Evolutionary conservation across 2,797 vertebrate genomes (phyloP).

Genomic region (Lithobates pipiens): DNA sequence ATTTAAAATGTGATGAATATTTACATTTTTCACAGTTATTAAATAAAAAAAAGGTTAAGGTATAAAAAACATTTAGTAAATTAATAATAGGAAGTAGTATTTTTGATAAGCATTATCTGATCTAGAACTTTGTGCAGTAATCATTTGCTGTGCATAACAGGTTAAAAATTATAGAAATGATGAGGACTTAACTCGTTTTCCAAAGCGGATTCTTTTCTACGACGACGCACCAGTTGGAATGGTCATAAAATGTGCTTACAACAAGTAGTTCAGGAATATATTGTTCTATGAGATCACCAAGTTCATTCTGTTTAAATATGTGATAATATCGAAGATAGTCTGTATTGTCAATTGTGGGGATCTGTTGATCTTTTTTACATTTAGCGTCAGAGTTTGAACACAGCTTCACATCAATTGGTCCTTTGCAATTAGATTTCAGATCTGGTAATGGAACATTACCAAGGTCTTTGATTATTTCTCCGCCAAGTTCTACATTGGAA

Average conservation of each 20-base stretch:
- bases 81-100: background rate
- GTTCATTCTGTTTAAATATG: conserved; percentile 79
- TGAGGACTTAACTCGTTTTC: conserved; percentile 64
- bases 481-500: conserved; percentile 58
- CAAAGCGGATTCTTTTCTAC: conserved; percentile 76
- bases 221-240: conserved; percentile 77
- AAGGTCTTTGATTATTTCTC: conserved; percentile 71
- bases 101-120: too few relatives aligned
- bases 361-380: conserved; percentile 2
- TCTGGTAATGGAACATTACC: conserved; percentile 78
- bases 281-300: conserved; percentile 74
- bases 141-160: too few relatives aligned
- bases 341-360: background rate
- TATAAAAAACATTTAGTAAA: background rate
- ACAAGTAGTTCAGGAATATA: conserved; percentile 76
- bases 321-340: conserved; percentile 77
- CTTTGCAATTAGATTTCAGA: conserved; percentile 76
- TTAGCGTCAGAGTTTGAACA: conserved; percentile 39
- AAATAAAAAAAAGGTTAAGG: too few relatives aligned
- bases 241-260: conserved; percentile 77
- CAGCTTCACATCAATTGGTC: conserved; percentile 60
- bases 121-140: too few relatives aligned
- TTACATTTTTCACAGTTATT: too few relatives aligned
- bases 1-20: too few relatives aligned
- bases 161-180: too few relatives aligned